These are phyloP conservation scores for Scrobipalpa atriplicella DNA, from an alignment of 2,888 invertebrate genomes.

Conservation along the genomic window DNA sequence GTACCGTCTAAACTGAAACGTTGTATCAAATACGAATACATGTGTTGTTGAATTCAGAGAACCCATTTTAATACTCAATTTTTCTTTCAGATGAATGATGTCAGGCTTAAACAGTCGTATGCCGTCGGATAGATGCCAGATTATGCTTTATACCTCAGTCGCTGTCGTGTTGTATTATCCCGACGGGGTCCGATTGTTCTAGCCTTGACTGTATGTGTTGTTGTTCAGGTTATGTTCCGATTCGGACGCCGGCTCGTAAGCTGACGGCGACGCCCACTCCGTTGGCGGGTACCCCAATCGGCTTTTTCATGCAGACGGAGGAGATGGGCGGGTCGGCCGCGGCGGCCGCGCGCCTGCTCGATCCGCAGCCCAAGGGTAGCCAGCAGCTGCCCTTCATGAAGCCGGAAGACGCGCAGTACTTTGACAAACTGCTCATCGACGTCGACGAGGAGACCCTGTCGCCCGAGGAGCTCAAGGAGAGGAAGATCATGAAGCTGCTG, in stretches of 20 bases:
- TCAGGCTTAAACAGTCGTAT: slow-evolving; percentile 69
- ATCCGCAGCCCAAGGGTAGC: slow-evolving; percentile 97
- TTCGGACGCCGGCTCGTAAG: slow-evolving; percentile 98
- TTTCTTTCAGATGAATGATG: slow-evolving; percentile 81
- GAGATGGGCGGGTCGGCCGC: slow-evolving; percentile 92
- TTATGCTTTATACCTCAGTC: slow-evolving; percentile 57
- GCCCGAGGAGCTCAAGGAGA: slow-evolving; percentile 98
- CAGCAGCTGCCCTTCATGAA: slow-evolving; percentile 98
- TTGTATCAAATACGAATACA: slow-evolving; percentile 49
- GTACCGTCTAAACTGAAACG: slow-evolving; percentile 45
- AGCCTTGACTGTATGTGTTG: slow-evolving; percentile 49
- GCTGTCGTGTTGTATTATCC: slow-evolving; percentile 43
- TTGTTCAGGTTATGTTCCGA: slow-evolving; percentile 92
- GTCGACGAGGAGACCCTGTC: slow-evolving; percentile 98
- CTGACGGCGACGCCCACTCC: slow-evolving; percentile 99
- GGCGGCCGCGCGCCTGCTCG: slow-evolving; percentile 90
- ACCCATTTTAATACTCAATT: slow-evolving; percentile 69
- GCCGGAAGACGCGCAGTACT: slow-evolving; percentile 99
- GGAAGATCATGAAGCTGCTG: slow-evolving; percentile 99
- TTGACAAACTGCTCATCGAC: slow-evolving; percentile 98
- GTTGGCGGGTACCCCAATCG: slow-evolving; percentile 94
- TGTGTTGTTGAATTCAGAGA: slow-evolving; percentile 61
- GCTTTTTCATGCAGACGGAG: slow-evolving; percentile 97
- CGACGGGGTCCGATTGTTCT: slow-evolving; percentile 36
- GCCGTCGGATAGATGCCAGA: slow-evolving; percentile 67